phyloP scores from a whole-genome alignment of 2,888 invertebrate species.

The Drosophila yooni region DNA sequence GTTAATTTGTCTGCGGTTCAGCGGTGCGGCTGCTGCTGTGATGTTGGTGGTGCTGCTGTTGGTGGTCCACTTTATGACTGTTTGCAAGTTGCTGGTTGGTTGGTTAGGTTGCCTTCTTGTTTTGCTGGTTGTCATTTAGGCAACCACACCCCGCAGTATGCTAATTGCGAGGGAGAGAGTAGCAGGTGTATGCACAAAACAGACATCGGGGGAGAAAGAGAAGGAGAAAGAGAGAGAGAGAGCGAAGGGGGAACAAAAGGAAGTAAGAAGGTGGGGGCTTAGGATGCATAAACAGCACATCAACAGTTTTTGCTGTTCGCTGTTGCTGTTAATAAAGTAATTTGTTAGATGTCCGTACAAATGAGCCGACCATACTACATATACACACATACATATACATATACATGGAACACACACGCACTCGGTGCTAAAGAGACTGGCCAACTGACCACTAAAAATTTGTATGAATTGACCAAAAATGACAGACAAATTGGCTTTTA shows the following conservation, averaged over 20 bases:
- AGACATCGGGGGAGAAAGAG: slow-evolving; percentile 5
- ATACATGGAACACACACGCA: slow-evolving; percentile 19
- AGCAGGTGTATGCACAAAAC: slow-evolving; percentile 26
- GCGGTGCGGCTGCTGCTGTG: slow-evolving; percentile 23
- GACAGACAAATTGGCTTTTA: slow-evolving; percentile 81
- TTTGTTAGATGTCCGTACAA: slow-evolving; percentile 78
- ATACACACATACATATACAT: slow-evolving; percentile 52
- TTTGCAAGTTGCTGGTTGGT: slow-evolving; percentile 73
- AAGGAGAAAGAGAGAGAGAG: neutral
- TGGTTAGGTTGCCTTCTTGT: slow-evolving; percentile 51
- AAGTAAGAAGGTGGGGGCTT: slow-evolving; percentile 4
- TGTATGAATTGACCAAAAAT: slow-evolving; percentile 80
- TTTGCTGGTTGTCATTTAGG: slow-evolving; percentile 64
- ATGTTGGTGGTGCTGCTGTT: slow-evolving; percentile 60
- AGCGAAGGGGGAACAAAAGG: neutral
- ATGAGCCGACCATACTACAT: slow-evolving; percentile 53
- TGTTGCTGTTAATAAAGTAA: slow-evolving; percentile 75
- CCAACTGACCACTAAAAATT: slow-evolving; percentile 77
- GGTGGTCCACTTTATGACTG: slow-evolving; percentile 79
- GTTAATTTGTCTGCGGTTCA: slow-evolving; percentile 61
- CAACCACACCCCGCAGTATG: slow-evolving; percentile 78
- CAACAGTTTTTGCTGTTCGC: slow-evolving; percentile 71
- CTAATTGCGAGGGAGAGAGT: slow-evolving; percentile 73
- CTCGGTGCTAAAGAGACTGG: slow-evolving; percentile 46
- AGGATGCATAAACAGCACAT: slow-evolving; percentile 71